Evolutionary conservation across 1,140 invertebrate species (phyloP).

Genomic region (Asbolus verrucosus): DNA sequence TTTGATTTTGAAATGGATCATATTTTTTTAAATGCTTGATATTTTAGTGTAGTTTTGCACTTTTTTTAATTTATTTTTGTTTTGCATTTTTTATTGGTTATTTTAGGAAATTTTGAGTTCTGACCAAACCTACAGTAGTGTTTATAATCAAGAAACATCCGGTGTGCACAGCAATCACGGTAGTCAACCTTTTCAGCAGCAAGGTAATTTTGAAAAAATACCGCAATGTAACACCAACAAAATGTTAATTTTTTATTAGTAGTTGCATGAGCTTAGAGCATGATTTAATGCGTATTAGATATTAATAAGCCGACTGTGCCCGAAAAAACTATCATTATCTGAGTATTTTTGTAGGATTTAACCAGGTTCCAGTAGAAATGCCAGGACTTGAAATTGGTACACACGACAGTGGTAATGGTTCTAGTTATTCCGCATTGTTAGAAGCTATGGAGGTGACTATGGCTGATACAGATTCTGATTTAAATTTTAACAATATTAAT

Average conservation of each 20-base stretch:
- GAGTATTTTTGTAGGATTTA: slow-evolving; percentile 17
- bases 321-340: background rate
- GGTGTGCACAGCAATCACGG: slow-evolving; percentile 83
- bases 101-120: slow-evolving; percentile 91
- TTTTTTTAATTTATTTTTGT: slow-evolving; percentile 69
- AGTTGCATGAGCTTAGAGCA: slow-evolving; percentile 16
- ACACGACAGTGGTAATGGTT: slow-evolving; percentile 18
- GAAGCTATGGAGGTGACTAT: slow-evolving; percentile 25
- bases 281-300: background rate
- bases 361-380: slow-evolving; percentile 33
- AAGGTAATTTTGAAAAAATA: slow-evolving; percentile 79
- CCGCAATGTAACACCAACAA: background rate
- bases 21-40: slow-evolving; percentile 8
- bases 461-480: slow-evolving; percentile 28
- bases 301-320: no score
- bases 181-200: slow-evolving; percentile 81
- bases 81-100: slow-evolving; percentile 71
- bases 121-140: slow-evolving; percentile 91
- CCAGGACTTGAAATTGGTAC: slow-evolving; percentile 7
- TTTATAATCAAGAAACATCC: slow-evolving; percentile 88
- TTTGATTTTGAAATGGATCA: background rate
- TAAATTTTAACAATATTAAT: slow-evolving; percentile 28
- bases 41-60: slow-evolving; percentile 28
- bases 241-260: background rate
- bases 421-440: slow-evolving; percentile 23